Evolutionary conservation across 2,797 vertebrate species (phyloP), one percentile per base, ranked within the genome.

Genomic region (Lerista edwardsae): DNA sequence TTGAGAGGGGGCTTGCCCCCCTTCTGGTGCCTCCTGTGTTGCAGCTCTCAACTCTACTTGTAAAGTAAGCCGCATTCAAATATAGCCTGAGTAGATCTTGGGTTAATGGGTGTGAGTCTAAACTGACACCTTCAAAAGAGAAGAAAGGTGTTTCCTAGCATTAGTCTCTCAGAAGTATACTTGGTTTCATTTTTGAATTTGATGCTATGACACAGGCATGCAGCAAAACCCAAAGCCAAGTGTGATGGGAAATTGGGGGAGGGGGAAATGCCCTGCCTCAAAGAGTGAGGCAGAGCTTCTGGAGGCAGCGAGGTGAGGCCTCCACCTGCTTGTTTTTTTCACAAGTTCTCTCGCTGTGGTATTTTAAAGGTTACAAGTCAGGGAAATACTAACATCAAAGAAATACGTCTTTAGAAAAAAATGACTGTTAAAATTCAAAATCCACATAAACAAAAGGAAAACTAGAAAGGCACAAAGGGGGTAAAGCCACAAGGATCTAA

Each of bases 161-260:
- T 12, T 51, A 41, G 21, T 10, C 34, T 84, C 59, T 73, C 41
- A 84, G 34, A 84, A 64, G 19, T 41, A 57, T 21, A 65, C 36
- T 84, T 80, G 27, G 62, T 80, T 85, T 85, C 72, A 75, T 44
- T 80, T 80, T 80, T 75, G 31, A 44, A 75, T 68, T 68, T 80
- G 71, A 75, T 74, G 27, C 36, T 44, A 1, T 5, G 25, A 39
- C 41, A 25, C 15, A 51, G 67, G 23, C 57, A 41, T 31, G 23
- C 21, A 12, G 31, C 27, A 25, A 83, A 72, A 68, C 61, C 27
- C 47, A 67, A 68, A 67, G 36, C 39, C 39, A 72, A 27, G 25
- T 51, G 71, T 51, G 71, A 55, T 21, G 25, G 61, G 72, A 71
- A 71, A 59, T 23, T 11, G 14, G 9, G 74, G 19, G 51, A 23